Base-by-base conservation (phyloP, 2,797 vertebrate genomes). In the Enteromius paludinosus region DNA sequence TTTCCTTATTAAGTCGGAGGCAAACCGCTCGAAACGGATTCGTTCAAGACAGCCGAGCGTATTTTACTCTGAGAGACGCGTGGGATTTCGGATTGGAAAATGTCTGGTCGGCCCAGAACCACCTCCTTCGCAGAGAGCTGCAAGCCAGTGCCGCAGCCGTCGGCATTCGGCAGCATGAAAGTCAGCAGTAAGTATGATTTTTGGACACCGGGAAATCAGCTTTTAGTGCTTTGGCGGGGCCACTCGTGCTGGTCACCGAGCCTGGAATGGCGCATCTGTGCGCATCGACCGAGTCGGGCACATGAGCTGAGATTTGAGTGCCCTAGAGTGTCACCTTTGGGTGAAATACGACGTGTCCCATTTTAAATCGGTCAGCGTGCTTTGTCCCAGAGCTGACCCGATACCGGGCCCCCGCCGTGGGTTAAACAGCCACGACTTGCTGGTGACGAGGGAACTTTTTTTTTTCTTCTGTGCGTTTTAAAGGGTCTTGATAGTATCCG, bases 51-150 rank as follows among this genome's bases (percentile, higher is more conserved):
- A 87, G 85, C 89, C 84, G 90, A 92, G 87, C 86, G 78, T 89
- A 87, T 84, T 87, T 88, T 86, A 84, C 89, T 85, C 78, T 88
- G 83, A 80, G 82, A 89, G 87, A 85, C 86, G 56, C 73, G 89
- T 87, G 90, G 88, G 88, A 87, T 81, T 82, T 79, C 87, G 93
- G 88, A 92, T 90, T 70, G 93, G 89, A 96, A 93, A 94, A 99
- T 99, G 98, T 98, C 97, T 89, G 97, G 98, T 91, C 96, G 98
- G 94, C 97, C 97, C 92, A 96, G 98, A 93, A 99, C 98, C 96
- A 98, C 97, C 95, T 99, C 98, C 91, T 99, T 99, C 93, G 98
- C 98, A 70, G 98, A 99, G 93, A 98, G 97, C 97, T 98, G 97
- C 96, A 99, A 99, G 90, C 97, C 97, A 64, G 97, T 97, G 94